Conservation (phyloP, 92 coral and sea anemone genomes). For the Diadumene lineata region DNA sequence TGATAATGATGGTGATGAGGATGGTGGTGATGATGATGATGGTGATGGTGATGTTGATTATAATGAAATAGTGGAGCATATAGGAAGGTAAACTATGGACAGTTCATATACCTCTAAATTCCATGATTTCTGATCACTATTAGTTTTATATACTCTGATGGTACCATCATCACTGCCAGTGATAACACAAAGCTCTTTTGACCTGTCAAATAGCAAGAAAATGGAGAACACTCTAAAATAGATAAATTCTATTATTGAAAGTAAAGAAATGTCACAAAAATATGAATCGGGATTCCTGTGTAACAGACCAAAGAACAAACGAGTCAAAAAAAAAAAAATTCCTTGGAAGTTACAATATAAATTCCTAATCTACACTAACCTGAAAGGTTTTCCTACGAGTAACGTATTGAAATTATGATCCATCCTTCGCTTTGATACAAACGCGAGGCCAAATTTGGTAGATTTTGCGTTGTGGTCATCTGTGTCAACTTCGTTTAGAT, state of each 20-base stretch:
- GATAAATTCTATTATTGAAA: not conserved
- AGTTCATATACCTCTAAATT: slow-evolving; percentile 21
- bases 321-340: not conserved
- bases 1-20: not conserved
- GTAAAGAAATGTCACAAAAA: not conserved
- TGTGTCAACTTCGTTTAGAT: slow-evolving; percentile 2
- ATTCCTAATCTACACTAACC: slow-evolving; percentile 21
- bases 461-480: not conserved
- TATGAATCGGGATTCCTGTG: slow-evolving; percentile 10
- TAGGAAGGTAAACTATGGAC: not conserved
- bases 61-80: not conserved
- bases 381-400: slow-evolving; percentile 55
- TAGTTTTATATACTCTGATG: slow-evolving; percentile 58
- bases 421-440: slow-evolving; percentile 27
- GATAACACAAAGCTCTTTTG: slow-evolving; percentile 46
- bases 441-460: slow-evolving; percentile 20
- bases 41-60: too few species aligned
- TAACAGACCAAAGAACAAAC: not conserved
- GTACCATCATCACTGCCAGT: slow-evolving; percentile 86
- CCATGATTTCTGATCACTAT: slow-evolving; percentile 7
- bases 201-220: slow-evolving; percentile 32
- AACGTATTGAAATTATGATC: slow-evolving; percentile 40
- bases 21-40: slow-evolving; percentile 7
- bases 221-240: not conserved
- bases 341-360: not conserved